Conservation (phyloP, 1,140 invertebrate species). For the Ectropis grisescens region DNA sequence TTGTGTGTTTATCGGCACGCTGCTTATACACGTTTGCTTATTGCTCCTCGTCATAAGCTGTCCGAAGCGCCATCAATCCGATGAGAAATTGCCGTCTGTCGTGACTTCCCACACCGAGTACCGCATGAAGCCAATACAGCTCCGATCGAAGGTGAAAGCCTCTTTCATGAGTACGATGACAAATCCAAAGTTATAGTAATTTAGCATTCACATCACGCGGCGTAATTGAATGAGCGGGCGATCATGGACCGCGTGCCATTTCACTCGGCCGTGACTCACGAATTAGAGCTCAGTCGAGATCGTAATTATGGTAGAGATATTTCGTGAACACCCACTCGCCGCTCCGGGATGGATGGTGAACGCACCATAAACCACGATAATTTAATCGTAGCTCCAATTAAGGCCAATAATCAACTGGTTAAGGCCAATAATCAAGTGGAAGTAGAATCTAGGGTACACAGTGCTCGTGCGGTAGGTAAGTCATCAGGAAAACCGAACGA, state of each 20-base stretch:
- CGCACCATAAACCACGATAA: slow-evolving; percentile 28
- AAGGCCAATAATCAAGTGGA: slow-evolving; percentile 7
- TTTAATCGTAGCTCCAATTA: slow-evolving; percentile 40
- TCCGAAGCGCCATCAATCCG: slow-evolving; percentile 30
- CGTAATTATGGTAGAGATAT: slow-evolving; percentile 52
- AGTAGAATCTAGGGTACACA: too few relatives aligned
- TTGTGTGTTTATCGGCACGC: slow-evolving; percentile 42
- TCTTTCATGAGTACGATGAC: slow-evolving; percentile 23
- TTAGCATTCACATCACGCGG: slow-evolving; percentile 48
- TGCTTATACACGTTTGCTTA: slow-evolving; percentile 10
- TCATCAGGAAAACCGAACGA: too few relatives aligned
- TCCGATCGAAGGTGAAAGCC: slow-evolving; percentile 38
- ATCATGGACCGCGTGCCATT: slow-evolving; percentile 46
- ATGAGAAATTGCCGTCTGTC: slow-evolving; percentile 14
- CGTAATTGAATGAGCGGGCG: slow-evolving; percentile 46
- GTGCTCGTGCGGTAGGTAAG: too few relatives aligned
- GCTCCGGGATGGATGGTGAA: slow-evolving; percentile 13
- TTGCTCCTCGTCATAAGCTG: slow-evolving; percentile 16
- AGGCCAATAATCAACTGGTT: slow-evolving; percentile 23
- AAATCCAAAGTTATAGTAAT: slow-evolving; percentile 29
- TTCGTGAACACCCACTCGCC: slow-evolving; percentile 38
- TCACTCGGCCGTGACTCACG: slow-evolving; percentile 59
- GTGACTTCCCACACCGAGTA: slow-evolving; percentile 17
- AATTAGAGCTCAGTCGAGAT: slow-evolving; percentile 54
- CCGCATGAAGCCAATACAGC: slow-evolving; percentile 9